Percentiles rank a stretch among this genome's conserved stretches.
phyloP scores from a whole-genome alignment of 2,113 vertebrate species.

The Platysternon megacephalum region DNA sequence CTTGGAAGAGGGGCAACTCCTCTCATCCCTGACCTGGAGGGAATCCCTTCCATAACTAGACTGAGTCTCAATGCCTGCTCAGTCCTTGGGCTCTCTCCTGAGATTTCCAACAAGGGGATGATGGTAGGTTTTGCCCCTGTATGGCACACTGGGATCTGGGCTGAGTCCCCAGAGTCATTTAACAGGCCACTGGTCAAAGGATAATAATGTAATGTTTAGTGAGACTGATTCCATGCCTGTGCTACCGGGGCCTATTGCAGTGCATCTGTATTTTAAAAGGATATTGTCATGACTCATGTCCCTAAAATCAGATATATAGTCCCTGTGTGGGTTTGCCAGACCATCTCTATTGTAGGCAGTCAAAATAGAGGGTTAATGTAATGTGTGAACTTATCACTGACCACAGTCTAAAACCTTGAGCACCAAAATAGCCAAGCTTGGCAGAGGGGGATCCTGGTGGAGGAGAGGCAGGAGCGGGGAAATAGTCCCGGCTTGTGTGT shows the following conservation, averaged over 20 bases:
- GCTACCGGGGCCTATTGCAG: neutral
- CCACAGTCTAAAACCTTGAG: neutral
- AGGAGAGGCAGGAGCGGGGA: neutral
- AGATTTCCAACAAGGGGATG: neutral
- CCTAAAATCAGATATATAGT: neutral
- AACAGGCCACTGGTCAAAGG: neutral
- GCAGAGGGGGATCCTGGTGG: neutral
- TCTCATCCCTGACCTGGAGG: neutral
- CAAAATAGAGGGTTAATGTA: accelerated
- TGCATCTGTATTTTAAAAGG: neutral
- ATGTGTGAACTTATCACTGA: neutral
- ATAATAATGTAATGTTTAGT: neutral
- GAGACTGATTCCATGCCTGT: neutral
- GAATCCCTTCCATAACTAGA: neutral
- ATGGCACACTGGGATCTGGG: neutral
- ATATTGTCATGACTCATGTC: neutral
- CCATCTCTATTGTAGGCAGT: accelerated
- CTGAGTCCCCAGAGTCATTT: neutral
- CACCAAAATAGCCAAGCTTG: accelerated
- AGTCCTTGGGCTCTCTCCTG: neutral
- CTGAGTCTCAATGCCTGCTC: neutral
- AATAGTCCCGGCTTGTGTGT: neutral
- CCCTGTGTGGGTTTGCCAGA: neutral
- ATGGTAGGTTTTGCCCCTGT: neutral
- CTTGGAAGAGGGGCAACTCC: neutral